A percentile compares a stretch with the other conserved stretches of the same genome.
phyloP scores from a whole-genome alignment of 2,888 invertebrate species.

The Pseudoips prasinana region DNA sequence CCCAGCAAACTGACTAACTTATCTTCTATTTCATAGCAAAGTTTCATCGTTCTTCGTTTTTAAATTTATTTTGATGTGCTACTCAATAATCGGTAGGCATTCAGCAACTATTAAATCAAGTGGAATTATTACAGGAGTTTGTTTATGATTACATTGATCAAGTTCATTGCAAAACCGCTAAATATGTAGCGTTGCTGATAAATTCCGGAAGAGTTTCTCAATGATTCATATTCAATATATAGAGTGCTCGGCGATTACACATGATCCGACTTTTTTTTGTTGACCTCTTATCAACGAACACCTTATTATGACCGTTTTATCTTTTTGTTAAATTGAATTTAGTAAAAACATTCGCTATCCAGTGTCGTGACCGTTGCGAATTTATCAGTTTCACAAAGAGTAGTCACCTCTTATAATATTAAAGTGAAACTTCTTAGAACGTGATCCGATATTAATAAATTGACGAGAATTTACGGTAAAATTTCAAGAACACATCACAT shows the following conservation, averaged over 20 bases:
- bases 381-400: too few species aligned
- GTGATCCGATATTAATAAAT: too few species aligned
- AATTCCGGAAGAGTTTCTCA: constrained; percentile 10
- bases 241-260: background rate
- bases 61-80: too few species aligned
- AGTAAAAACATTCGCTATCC: constrained; percentile 1
- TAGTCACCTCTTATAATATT: too few species aligned
- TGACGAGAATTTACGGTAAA: too few species aligned
- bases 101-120: constrained; percentile 3
- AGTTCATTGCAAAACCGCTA: constrained; percentile 11
- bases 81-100: too few species aligned
- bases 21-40: too few species aligned
- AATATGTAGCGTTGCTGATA: constrained; percentile 5
- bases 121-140: background rate
- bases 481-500: too few species aligned
- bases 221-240: constrained; percentile 9
- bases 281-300: constrained; percentile 3
- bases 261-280: background rate
- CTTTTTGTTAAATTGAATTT: background rate
- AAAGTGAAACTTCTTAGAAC: too few species aligned
- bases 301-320: background rate
- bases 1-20: too few species aligned
- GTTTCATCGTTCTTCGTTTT: too few species aligned
- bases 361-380: too few species aligned
- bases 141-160: constrained; percentile 8